These are phyloP conservation scores for Stomatorhinus walkeri DNA, from an alignment of 2,797 vertebrate genomes.

Conservation along the genomic window DNA sequence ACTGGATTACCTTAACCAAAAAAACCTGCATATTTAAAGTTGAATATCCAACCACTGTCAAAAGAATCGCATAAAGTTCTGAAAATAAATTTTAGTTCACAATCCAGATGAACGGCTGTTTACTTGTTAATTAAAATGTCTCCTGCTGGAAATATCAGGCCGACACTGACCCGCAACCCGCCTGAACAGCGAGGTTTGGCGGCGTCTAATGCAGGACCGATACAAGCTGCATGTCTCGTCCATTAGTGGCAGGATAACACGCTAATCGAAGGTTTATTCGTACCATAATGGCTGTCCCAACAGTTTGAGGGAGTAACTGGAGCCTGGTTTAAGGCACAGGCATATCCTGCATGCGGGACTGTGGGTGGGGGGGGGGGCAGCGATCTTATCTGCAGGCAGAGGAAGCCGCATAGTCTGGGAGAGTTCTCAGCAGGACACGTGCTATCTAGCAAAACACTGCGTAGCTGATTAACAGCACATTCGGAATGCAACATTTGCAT, in stretches of 20 bases:
- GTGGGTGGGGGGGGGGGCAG: constrained; percentile 3
- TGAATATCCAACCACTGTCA: neutral
- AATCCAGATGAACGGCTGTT: neutral
- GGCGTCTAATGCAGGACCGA: neutral
- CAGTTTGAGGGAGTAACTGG: neutral
- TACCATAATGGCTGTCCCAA: neutral
- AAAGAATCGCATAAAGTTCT: neutral
- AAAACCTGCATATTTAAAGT: neutral
- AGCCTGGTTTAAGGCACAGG: neutral
- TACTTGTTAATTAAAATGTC: neutral
- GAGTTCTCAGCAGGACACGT: constrained; percentile 27
- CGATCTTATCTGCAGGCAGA: constrained; percentile 27
- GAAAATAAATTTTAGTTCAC: neutral
- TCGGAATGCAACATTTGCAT: constrained; percentile 17
- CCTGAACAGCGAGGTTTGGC: neutral
- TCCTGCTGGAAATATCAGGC: neutral
- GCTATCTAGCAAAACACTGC: constrained; percentile 32
- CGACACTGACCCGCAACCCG: neutral
- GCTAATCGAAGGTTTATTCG: neutral
- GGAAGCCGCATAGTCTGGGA: constrained; percentile 24
- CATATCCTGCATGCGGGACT: neutral
- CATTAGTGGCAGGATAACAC: neutral
- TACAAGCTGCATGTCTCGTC: neutral
- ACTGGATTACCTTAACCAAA: neutral
- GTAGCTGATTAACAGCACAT: constrained; percentile 17